phyloP scores from a whole-genome alignment of 2,797 vertebrate species.

The Lycodopsis pacificus region DNA sequence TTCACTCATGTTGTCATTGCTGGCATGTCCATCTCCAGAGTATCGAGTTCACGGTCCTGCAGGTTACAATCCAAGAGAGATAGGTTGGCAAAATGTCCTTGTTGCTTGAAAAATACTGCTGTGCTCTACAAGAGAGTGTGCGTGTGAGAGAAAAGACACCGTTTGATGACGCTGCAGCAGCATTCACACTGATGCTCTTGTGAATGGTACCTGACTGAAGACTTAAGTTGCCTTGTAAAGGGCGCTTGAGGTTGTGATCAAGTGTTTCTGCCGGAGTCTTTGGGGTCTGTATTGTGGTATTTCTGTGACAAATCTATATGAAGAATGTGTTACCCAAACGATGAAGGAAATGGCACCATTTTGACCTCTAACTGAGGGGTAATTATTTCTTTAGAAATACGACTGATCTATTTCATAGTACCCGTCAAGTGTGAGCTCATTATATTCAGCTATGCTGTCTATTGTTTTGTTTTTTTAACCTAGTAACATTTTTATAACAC shows the following conservation, averaged over 20 bases:
- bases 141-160: background rate
- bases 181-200: background rate
- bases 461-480: background rate
- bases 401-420: background rate
- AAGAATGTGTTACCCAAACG: background rate
- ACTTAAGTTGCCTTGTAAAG: background rate
- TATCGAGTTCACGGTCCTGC: slow-evolving; percentile 22
- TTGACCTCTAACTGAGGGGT: background rate
- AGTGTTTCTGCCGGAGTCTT: background rate
- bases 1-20: slow-evolving; percentile 62
- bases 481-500: background rate
- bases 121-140: background rate
- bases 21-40: slow-evolving; percentile 37
- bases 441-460: background rate
- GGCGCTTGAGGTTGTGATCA: background rate
- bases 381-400: background rate
- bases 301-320: background rate
- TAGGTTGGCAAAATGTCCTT: background rate
- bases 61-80: slow-evolving; percentile 7
- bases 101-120: slow-evolving; percentile 3
- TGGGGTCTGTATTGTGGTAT: background rate
- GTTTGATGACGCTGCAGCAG: background rate
- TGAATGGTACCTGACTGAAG: background rate
- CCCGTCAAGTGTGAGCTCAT: background rate
- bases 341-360: background rate